phyloP scores from a whole-genome alignment of 2,113 vertebrate genomes.

The Eptesicus fuscus region DNA sequence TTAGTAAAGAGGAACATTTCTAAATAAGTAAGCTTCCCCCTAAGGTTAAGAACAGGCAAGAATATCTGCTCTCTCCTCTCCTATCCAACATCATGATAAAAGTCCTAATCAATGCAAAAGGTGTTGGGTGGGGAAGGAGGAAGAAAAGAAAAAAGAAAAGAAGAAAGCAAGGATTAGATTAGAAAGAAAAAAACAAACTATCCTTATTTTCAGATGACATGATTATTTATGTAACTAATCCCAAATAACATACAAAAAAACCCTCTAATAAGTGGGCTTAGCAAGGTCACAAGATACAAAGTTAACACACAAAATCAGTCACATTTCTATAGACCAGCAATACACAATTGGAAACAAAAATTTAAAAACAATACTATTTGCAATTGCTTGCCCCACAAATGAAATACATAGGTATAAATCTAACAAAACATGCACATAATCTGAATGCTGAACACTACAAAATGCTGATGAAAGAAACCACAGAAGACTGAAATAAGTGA shows the following conservation, averaged over 20 bases:
- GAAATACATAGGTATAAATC: not conserved
- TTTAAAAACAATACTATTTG: not conserved
- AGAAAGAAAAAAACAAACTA: not conserved
- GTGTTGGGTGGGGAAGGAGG: not conserved
- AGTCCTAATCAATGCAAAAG: not conserved
- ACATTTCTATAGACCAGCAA: not conserved
- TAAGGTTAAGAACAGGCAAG: not conserved
- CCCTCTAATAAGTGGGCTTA: not conserved
- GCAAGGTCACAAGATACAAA: not conserved
- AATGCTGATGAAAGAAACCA: not conserved
- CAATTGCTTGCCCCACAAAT: not conserved
- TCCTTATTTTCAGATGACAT: not conserved
- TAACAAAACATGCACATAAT: not conserved
- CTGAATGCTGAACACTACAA: not conserved
- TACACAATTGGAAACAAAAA: not conserved
- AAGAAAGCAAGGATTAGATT: not conserved
- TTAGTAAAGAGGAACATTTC: not conserved
- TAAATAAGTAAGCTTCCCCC: not conserved
- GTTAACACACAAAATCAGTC: not conserved
- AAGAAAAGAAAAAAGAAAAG: not conserved
- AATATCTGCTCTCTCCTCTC: not conserved
- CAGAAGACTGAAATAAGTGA: not conserved
- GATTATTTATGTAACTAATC: not conserved
- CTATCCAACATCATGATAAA: not conserved
- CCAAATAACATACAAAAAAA: not conserved